Conservation (phyloP, 23 tunicate species). For the Trididemnum nubilum region DNA sequence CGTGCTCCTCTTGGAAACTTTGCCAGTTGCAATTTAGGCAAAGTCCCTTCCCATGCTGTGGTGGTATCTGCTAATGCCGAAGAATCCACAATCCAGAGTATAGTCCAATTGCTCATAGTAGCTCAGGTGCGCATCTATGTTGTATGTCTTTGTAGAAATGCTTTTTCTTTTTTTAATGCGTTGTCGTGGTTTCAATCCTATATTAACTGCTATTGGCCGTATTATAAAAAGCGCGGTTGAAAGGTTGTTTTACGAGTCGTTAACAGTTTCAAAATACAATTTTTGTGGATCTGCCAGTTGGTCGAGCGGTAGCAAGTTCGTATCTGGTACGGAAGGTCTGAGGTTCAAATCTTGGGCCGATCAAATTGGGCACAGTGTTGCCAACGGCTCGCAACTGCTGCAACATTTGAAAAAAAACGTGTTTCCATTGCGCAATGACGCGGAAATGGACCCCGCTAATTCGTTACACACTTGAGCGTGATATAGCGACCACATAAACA, state of each 20-base stretch:
- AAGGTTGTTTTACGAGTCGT: too few species aligned
- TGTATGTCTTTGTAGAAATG: too few species aligned
- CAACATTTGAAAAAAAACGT: background rate
- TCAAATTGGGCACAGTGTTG: background rate
- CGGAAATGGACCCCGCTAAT: background rate
- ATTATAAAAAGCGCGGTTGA: too few species aligned
- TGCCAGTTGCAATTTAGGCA: constrained; percentile 46
- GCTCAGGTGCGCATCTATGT: constrained; percentile 46
- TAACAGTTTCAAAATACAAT: too few species aligned
- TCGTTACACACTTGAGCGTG: background rate
- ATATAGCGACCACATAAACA: background rate
- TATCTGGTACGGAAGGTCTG: background rate
- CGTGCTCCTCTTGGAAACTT: constrained; percentile 45
- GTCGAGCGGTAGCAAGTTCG: background rate
- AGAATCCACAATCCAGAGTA: background rate
- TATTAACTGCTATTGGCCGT: too few species aligned
- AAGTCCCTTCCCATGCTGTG: constrained; percentile 65
- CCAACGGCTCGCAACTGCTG: background rate
- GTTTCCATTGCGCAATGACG: background rate
- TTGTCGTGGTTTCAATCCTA: too few species aligned
- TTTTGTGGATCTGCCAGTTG: too few species aligned
- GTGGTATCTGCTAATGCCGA: constrained; percentile 35
- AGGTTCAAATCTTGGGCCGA: background rate
- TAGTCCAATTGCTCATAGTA: constrained; percentile 14
- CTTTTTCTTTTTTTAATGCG: too few species aligned